Conservation (phyloP, 92 coral and sea anemone species). For the Palythoa grandis region DNA sequence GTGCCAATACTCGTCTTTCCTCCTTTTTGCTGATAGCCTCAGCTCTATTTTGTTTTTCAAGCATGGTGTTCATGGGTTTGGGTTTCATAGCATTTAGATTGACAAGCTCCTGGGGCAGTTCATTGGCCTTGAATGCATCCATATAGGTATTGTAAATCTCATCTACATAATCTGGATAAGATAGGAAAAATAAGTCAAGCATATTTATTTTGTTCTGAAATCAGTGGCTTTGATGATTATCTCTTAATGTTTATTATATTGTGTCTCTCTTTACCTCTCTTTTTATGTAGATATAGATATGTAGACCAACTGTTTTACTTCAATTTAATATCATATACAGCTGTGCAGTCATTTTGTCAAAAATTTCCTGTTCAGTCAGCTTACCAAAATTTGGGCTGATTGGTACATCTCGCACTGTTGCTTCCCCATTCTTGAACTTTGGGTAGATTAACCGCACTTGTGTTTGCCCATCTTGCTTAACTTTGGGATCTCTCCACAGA, state of each 20-base stretch:
- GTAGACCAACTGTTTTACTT: neutral
- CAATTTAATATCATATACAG: constrained; percentile 24
- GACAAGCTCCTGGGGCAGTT: constrained; percentile 20
- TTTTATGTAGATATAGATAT: neutral
- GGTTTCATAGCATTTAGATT: constrained; percentile 20
- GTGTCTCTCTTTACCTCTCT: too few species aligned
- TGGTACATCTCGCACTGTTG: constrained; percentile 26
- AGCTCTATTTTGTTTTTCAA: constrained; percentile 28
- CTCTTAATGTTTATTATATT: neutral
- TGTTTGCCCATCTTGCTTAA: constrained; percentile 10
- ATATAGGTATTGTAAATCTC: constrained; percentile 22
- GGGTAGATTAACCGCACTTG: constrained; percentile 19
- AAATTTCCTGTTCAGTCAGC: constrained; percentile 21
- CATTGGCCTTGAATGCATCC: constrained; percentile 34
- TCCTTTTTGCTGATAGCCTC: constrained; percentile 36
- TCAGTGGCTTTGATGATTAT: constrained; percentile 17
- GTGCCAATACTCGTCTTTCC: constrained; percentile 9
- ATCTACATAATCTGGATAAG: constrained; percentile 39
- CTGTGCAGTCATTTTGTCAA: constrained; percentile 35
- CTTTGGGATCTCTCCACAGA: constrained; percentile 34
- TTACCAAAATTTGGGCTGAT: constrained; percentile 23
- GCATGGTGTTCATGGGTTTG: constrained; percentile 34
- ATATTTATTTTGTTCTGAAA: neutral
- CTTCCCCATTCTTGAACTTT: constrained; percentile 31
- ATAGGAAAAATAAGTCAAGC: constrained; percentile 17